These are phyloP conservation scores for Myotis planiceps DNA, from an alignment of 2,797 vertebrate species.

Conservation along the genomic window DNA sequence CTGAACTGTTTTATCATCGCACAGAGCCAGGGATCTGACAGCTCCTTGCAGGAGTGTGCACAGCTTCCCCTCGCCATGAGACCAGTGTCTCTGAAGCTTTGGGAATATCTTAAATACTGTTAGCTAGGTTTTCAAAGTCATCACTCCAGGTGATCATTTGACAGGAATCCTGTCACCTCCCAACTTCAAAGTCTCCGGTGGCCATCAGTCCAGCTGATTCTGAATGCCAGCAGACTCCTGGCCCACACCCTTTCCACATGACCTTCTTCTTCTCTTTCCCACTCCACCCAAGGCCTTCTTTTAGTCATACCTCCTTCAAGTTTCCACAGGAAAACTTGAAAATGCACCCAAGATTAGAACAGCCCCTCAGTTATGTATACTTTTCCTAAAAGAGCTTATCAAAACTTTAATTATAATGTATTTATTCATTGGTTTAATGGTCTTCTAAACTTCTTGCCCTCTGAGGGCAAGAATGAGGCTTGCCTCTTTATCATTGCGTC, in stretches of 20 bases:
- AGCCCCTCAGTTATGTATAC: not conserved
- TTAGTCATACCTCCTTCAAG: not conserved
- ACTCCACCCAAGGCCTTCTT: too few species aligned
- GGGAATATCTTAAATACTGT: not conserved
- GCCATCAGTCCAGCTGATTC: rapidly evolving
- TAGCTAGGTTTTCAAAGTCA: not conserved
- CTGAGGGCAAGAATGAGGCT: not conserved
- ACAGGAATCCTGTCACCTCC: not conserved
- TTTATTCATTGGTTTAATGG: not conserved
- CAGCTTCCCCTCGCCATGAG: not conserved
- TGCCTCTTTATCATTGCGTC: not conserved
- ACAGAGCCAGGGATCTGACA: not conserved
- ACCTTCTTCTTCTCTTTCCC: too few species aligned
- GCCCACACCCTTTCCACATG: rapidly evolving
- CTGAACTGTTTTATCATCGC: not conserved
- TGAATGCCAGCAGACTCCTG: rapidly evolving
- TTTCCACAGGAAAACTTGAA: not conserved
- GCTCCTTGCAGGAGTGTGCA: not conserved
- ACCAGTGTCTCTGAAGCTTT: not conserved
- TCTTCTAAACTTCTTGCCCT: not conserved
- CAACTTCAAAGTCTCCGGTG: not conserved
- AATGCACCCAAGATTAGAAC: not conserved
- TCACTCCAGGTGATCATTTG: not conserved
- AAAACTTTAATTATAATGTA: not conserved
- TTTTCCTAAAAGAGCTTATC: not conserved